A percentile compares a stretch with the other conserved stretches of the same genome.
These are phyloP conservation scores for Lepidotrigona ventralis DNA, from an alignment of 1,140 invertebrate species.

Conservation along the genomic window DNA sequence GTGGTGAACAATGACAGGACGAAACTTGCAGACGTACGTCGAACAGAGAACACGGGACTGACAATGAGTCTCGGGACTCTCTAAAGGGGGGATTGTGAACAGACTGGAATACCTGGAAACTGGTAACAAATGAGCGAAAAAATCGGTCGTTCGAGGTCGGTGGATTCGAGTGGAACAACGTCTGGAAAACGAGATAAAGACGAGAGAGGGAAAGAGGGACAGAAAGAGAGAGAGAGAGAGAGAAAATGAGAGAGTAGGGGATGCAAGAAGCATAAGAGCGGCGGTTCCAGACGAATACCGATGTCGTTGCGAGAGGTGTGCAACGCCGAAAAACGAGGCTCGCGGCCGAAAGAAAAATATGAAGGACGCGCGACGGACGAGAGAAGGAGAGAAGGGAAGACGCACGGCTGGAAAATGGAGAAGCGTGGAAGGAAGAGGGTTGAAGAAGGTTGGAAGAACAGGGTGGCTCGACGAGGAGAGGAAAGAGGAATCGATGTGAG, in stretches of 20 bases:
- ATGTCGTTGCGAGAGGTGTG: slow-evolving; percentile 12
- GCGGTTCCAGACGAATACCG: slow-evolving; percentile 20
- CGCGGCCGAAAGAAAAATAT: slow-evolving; percentile 26
- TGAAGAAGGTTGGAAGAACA: slow-evolving; percentile 22
- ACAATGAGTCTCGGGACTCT: neutral
- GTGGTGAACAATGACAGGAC: neutral
- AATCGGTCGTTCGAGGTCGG: neutral
- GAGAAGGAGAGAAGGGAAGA: slow-evolving; percentile 10
- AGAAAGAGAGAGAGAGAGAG: no score
- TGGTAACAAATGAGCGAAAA: slow-evolving; percentile 20
- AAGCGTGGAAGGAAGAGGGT: slow-evolving; percentile 15
- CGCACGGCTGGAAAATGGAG: neutral
- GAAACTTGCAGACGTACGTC: neutral
- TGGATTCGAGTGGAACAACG: neutral
- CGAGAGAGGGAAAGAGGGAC: neutral
- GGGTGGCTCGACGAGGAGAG: neutral
- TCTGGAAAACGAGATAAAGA: slow-evolving; percentile 2
- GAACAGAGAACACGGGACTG: neutral
- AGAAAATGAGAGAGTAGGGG: neutral
- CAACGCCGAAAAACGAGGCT: neutral
- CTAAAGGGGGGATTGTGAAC: neutral
- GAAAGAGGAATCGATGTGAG: slow-evolving; percentile 63
- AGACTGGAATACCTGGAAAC: neutral
- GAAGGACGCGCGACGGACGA: neutral
- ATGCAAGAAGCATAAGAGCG: neutral